phyloP scores from a whole-genome alignment of 2,113 vertebrate genomes.

The Dicrurus megarhynchus region DNA sequence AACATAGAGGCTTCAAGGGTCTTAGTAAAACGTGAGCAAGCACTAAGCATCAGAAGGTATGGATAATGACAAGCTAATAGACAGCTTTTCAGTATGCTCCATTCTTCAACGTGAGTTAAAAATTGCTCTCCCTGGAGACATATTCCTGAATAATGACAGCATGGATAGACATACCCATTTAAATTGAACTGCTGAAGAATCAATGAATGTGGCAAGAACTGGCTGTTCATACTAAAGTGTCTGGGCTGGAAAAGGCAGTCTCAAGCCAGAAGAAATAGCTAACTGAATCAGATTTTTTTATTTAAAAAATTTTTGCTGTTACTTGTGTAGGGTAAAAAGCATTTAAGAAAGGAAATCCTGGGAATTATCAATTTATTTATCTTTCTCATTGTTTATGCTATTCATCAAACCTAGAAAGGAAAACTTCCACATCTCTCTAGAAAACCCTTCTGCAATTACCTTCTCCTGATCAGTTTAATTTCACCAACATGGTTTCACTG shows the following conservation, averaged over 20 bases:
- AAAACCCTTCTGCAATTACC: not conserved
- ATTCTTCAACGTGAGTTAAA: not conserved
- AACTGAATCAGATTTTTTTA: not conserved
- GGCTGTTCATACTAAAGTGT: not conserved
- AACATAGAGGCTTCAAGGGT: not conserved
- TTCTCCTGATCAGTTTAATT: not conserved
- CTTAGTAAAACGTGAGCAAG: slow-evolving; percentile 34
- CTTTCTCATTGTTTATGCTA: not conserved
- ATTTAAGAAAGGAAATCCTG: not conserved
- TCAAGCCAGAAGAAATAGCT: not conserved
- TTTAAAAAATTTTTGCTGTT: not conserved
- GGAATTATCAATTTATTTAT: not conserved
- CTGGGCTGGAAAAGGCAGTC: not conserved
- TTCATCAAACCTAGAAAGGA: not conserved
- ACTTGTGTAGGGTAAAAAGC: not conserved
- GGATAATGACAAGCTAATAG: slow-evolving; percentile 13
- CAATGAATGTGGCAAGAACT: not conserved
- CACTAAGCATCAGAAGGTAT: not conserved
- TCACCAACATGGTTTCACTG: not conserved
- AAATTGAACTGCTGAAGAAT: not conserved
- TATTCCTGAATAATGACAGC: not conserved
- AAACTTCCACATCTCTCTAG: not conserved
- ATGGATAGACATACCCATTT: not conserved
- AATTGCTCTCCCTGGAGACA: not conserved
- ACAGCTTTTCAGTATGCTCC: not conserved